Conservation (phyloP, 1,140 invertebrate species). For the Brachionus koreanus region DNA sequence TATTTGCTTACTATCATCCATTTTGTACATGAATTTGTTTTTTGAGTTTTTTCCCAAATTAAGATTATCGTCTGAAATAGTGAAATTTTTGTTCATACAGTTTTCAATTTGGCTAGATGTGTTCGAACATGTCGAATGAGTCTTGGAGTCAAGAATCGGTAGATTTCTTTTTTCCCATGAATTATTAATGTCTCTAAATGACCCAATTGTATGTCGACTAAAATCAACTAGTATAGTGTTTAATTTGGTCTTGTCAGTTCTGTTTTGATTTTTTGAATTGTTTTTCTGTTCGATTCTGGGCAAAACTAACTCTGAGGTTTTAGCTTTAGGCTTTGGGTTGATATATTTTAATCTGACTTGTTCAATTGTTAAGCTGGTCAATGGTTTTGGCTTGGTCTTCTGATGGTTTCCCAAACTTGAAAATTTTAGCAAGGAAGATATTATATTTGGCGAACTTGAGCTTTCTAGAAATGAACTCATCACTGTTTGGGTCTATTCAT, state of each 20-base stretch:
- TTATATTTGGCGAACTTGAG: background rate
- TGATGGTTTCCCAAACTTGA: background rate
- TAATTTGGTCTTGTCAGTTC: background rate
- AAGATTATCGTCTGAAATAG: background rate
- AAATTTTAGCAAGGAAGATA: background rate
- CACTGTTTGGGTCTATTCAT: background rate
- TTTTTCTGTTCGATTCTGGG: background rate
- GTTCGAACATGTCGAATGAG: background rate
- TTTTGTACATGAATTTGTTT: background rate
- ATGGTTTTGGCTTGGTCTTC: background rate
- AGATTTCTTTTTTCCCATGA: background rate
- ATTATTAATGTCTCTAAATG: background rate
- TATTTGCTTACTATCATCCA: background rate
- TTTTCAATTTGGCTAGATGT: background rate
- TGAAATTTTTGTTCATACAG: background rate
- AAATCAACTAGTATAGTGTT: background rate
- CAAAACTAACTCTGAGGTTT: background rate
- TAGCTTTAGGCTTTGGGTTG: background rate
- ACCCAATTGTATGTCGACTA: background rate
- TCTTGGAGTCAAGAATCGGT: background rate
- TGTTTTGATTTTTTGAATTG: background rate
- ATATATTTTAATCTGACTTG: background rate
- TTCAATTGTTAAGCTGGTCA: background rate
- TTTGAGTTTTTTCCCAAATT: background rate
- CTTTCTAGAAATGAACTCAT: constrained; percentile 15